Base-by-base conservation (phyloP, 2,113 vertebrate species). In the Aramus guarauna region DNA sequence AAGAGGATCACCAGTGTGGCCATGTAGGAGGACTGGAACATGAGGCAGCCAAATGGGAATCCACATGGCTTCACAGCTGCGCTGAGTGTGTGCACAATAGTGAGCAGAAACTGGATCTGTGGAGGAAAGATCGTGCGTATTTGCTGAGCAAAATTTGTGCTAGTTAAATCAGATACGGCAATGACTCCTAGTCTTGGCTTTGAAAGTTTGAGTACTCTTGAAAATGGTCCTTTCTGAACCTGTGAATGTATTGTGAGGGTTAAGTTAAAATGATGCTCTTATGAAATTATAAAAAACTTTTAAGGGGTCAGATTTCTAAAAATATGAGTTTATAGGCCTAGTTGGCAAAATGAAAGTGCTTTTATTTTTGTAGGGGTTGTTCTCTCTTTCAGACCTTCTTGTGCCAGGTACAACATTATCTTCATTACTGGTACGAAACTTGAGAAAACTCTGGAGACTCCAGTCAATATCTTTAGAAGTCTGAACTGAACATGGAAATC, bases 21-120 rank as follows among this genome's bases (percentile, higher is more conserved):
- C 99, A 99, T 99, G 55, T 99, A 99, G 47, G 98, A 98, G 6
- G 98, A 98, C 97, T 99, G 99, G 97, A 99, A 99, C 88, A 99
- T 96, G 86, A 99, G 98, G 63, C 99, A 99, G 37, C 99, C 98
- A 11, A 98, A 96, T 22, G 99, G 99, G 97, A 99, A 99, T 41
- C 98, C 99, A 12, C 99, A 99, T 1, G 99, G 99, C 74, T 97
- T 98, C 87, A 99, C 97, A 5, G 95, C 98, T 3, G 99, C 99
- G 0, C 99, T 99, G 77, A 99, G 95, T 0, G 99, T 99, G 94
- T 99, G 99, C 8, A 92, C 98, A 87, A 99, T 99, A 78, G 99
- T 99, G 85, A 99, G 98, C 74, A 99, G 52, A 58, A 99, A 99
- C 94, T 99, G 99, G 71, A 99, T 92, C 99, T 99, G 95, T 11